These are phyloP conservation scores for Gasteruption jaculator DNA, from an alignment of 2,888 invertebrate genomes.

Conservation along the genomic window DNA sequence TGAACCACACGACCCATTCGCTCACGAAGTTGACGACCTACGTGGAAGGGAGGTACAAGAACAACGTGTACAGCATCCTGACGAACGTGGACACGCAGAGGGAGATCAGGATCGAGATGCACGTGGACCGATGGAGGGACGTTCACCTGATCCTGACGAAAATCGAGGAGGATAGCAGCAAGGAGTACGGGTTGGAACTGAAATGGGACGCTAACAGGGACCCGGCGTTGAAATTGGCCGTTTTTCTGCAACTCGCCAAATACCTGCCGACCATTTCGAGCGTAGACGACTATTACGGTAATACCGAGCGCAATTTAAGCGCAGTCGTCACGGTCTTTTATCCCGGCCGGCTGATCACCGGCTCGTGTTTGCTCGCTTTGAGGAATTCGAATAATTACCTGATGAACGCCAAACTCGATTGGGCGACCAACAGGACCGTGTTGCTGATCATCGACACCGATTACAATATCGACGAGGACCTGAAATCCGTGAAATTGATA, in stretches of 20 bases:
- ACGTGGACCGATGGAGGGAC: constrained; percentile 75
- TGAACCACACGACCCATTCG: constrained; percentile 62
- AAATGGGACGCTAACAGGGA: constrained; percentile 87
- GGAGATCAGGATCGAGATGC: constrained; percentile 66
- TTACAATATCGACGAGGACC: constrained; percentile 51
- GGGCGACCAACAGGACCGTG: constrained; percentile 66
- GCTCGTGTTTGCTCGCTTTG: constrained; percentile 61
- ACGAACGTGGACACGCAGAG: constrained; percentile 64
- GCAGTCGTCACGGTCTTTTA: constrained; percentile 66
- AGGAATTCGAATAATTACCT: constrained; percentile 51
- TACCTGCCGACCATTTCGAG: background rate
- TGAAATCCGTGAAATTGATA: constrained; percentile 51
- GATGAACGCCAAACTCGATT: constrained; percentile 61
- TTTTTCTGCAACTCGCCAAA: constrained; percentile 61
- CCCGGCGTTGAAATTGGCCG: constrained; percentile 67
- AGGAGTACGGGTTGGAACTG: constrained; percentile 67
- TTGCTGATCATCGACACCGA: constrained; percentile 60
- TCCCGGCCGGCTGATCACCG: constrained; percentile 70
- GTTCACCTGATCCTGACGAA: constrained; percentile 66
- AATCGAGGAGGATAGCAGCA: constrained; percentile 58
- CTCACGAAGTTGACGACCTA: constrained; percentile 62
- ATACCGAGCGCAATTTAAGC: constrained; percentile 64
- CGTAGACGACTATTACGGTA: constrained; percentile 26
- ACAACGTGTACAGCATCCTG: constrained; percentile 65
- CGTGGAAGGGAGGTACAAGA: constrained; percentile 64